Conservation (phyloP, 2,797 vertebrate genomes). For the Gouania willdenowi region DNA sequence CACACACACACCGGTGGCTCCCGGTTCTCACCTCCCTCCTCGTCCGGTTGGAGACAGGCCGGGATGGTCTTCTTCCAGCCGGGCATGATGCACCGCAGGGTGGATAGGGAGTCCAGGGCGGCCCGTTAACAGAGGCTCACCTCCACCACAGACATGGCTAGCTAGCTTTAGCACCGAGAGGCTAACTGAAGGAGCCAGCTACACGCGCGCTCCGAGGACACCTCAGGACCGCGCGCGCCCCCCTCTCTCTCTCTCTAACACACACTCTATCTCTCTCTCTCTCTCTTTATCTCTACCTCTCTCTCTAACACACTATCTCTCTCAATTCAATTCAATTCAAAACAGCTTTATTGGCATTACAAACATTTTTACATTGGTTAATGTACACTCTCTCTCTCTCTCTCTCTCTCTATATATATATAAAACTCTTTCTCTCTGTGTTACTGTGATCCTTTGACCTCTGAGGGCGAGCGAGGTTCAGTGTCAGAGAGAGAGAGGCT, state of each 20-base stretch:
- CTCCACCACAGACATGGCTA: conserved; percentile 60
- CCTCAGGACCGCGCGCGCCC: conserved; percentile 32
- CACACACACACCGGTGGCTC: conserved; percentile 4
- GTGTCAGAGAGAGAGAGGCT: too few relatives aligned
- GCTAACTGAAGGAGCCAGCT: conserved; percentile 42
- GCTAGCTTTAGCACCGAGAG: conserved; percentile 62
- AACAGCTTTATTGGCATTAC: too few relatives aligned
- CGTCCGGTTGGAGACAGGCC: conserved; percentile 93
- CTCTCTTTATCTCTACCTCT: conserved; percentile 24
- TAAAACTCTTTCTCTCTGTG: too few relatives aligned
- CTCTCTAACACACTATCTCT: background rate
- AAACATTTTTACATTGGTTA: too few relatives aligned
- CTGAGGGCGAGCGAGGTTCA: too few relatives aligned
- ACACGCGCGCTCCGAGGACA: conserved; percentile 29
- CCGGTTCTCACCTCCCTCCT: conserved; percentile 85
- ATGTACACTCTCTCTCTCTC: too few relatives aligned
- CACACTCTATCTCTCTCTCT: conserved; percentile 18
- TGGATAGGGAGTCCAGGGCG: conserved; percentile 73
- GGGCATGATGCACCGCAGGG: conserved; percentile 86
- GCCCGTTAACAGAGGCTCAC: conserved; percentile 63
- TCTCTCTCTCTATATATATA: too few relatives aligned
- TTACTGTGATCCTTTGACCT: too few relatives aligned
- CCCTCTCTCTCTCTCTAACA: conserved; percentile 4
- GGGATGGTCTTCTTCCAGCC: conserved; percentile 98
- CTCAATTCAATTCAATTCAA: too few relatives aligned